Base-by-base conservation (phyloP, 1,140 invertebrate genomes). In the Zaprionus vittiger region DNA sequence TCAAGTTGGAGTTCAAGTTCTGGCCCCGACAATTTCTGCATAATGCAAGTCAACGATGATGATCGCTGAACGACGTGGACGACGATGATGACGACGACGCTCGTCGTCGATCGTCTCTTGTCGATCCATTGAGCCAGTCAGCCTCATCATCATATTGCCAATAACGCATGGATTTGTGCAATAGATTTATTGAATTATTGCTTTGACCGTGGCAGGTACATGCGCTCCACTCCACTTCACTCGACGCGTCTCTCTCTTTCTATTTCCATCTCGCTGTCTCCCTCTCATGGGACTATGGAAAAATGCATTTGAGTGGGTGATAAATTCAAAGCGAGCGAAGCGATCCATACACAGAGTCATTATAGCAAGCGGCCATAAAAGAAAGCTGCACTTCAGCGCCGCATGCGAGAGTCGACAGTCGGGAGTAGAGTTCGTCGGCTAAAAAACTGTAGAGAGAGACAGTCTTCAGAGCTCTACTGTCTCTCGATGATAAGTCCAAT, bases 101-200 rank as follows among this genome's bases (percentile, higher is more conserved):
- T 79, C 61, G 56, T 49, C 69, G 64, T 74, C 69, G 68, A 73
- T 81, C 82, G 63, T 74, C 72, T 65, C 80, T 72, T 72, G 44
- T 49, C 44, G 44, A 49, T 49, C 66, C 78, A 76, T 80, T 70
- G 79, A 70, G 68, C 55, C 80, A 84, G 74, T 56, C 63, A 63
- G 76, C 85, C 81, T 89, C 86, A 90, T 89, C 85, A 90, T 89
- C 84, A 89, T 89, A 89, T 91, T 90, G 85, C 86, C 85, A 90
- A 90, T 90, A 90, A 90, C 86, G 85, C 86, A 90, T 85, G 77
- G 61, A 76, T 79, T 79, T 79, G 73, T 91, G 85, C 83, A 90
- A 90, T 91, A 91, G 89, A 91, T 91, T 91, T 91, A 91, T 91
- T 89, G 89, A 91, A 91, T 91, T 91, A 91, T 91, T 91, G 89